These are phyloP conservation scores for Psilopogon haemacephalus DNA, from an alignment of 2,113 vertebrate species.

Conservation along the genomic window DNA sequence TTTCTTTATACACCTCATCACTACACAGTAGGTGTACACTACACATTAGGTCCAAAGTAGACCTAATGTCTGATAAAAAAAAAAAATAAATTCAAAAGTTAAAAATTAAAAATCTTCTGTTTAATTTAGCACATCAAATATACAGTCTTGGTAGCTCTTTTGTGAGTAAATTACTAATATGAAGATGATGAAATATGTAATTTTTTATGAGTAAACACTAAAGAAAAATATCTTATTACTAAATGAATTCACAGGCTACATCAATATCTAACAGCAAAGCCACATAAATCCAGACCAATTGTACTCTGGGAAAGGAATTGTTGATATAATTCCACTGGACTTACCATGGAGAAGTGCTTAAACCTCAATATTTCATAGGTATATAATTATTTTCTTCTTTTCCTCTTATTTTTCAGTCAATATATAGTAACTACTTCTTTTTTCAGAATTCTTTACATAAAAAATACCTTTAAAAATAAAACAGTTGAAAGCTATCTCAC, in stretches of 20 bases:
- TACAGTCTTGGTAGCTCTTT: not conserved
- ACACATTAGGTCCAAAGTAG: not conserved
- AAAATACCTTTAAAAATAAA: not conserved
- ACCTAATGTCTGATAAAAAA: not conserved
- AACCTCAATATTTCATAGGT: not conserved
- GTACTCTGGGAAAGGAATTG: not conserved
- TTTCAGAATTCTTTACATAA: not conserved
- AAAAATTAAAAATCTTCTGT: not conserved
- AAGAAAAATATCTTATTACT: not conserved
- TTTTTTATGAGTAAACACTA: not conserved
- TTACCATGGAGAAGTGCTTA: not conserved
- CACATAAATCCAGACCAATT: not conserved
- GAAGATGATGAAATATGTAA: not conserved
- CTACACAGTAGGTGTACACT: too few species aligned
- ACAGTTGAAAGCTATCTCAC: not conserved
- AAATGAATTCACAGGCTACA: not conserved
- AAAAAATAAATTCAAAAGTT: not conserved
- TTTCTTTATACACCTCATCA: rapidly evolving
- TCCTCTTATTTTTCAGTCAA: not conserved
- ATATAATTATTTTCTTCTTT: not conserved
- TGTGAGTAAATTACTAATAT: not conserved
- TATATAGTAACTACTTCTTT: not conserved
- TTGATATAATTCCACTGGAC: not conserved
- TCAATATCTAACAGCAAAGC: not conserved
- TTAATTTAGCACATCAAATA: not conserved